Conservation (phyloP, 2,888 invertebrate species). For the Diadromus collaris region DNA sequence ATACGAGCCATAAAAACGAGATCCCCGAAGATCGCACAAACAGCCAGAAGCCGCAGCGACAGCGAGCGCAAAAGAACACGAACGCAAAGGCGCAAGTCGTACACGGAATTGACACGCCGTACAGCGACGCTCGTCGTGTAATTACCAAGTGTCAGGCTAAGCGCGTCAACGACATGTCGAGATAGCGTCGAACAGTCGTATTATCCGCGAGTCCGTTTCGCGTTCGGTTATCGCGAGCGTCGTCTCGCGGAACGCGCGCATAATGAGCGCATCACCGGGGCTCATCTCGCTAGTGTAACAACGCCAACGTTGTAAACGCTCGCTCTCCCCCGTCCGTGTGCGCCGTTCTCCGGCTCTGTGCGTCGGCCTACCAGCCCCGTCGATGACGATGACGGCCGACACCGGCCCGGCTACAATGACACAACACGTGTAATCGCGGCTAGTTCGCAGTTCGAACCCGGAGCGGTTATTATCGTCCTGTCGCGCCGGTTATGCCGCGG, state of each 20-base stretch:
- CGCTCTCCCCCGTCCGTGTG: constrained; percentile 27
- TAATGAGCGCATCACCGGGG: constrained; percentile 62
- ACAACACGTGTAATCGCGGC: constrained; percentile 59
- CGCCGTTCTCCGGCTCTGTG: not conserved
- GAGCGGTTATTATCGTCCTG: constrained; percentile 52
- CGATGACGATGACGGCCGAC: constrained; percentile 33
- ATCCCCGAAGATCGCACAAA: constrained; percentile 1
- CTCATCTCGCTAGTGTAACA: constrained; percentile 58
- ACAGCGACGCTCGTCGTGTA: constrained; percentile 54
- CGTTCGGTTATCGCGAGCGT: constrained; percentile 57
- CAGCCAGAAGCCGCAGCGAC: not conserved
- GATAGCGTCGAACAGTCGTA: constrained; percentile 69
- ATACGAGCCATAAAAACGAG: not conserved
- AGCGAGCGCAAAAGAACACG: not conserved
- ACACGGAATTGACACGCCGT: not conserved
- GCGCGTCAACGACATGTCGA: constrained; percentile 65
- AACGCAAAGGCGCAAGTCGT: not conserved
- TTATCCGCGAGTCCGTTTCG: constrained; percentile 54
- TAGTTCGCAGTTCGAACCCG: constrained; percentile 52
- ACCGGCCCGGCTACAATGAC: constrained; percentile 46
- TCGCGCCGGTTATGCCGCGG: constrained; percentile 35
- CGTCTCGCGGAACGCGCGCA: constrained; percentile 53
- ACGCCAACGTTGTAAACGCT: constrained; percentile 48
- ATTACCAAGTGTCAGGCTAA: constrained; percentile 49
- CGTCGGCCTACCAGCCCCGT: too few relatives aligned